Conservation (phyloP, 2,888 invertebrate species). For the Euproctis similis region DNA sequence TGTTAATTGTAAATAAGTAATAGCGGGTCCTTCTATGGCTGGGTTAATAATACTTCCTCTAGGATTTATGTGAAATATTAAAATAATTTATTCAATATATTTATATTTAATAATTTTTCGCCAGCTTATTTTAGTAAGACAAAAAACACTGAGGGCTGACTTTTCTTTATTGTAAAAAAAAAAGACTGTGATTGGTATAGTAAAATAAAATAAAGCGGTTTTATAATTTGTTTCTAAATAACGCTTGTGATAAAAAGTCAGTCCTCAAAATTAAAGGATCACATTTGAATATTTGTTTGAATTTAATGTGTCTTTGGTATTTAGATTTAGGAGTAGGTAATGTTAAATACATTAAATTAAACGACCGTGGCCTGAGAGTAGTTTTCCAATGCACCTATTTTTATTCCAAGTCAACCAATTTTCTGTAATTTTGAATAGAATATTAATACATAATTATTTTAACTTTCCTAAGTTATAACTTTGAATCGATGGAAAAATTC, state of each 20-base stretch:
- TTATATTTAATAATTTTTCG: too few species aligned
- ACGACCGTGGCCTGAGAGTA: slow-evolving; percentile 9
- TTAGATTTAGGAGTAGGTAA: slow-evolving; percentile 25
- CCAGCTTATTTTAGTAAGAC: slow-evolving; percentile 9
- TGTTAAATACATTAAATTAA: slow-evolving; percentile 14
- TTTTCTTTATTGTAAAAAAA: slow-evolving; percentile 30
- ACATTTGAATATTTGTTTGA: slow-evolving; percentile 64
- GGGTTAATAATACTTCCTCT: too few species aligned
- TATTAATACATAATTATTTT: too few species aligned
- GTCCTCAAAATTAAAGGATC: slow-evolving; percentile 49
- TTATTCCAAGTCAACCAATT: neutral
- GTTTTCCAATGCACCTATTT: neutral
- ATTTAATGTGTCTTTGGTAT: slow-evolving; percentile 60
- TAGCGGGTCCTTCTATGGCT: too few species aligned
- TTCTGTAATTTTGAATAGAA: too few species aligned
- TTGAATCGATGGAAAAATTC: too few species aligned
- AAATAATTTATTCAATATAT: too few species aligned
- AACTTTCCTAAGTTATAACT: too few species aligned
- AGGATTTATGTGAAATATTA: too few species aligned
- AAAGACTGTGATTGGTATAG: slow-evolving; percentile 33
- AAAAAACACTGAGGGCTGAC: slow-evolving; percentile 30
- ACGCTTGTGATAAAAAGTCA: slow-evolving; percentile 39
- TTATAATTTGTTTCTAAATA: slow-evolving; percentile 27
- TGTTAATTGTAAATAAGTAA: neutral
- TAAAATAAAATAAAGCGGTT: slow-evolving; percentile 22